These are phyloP conservation scores for Tetrax tetrax DNA, from an alignment of 2,113 vertebrate species.

Conservation along the genomic window DNA sequence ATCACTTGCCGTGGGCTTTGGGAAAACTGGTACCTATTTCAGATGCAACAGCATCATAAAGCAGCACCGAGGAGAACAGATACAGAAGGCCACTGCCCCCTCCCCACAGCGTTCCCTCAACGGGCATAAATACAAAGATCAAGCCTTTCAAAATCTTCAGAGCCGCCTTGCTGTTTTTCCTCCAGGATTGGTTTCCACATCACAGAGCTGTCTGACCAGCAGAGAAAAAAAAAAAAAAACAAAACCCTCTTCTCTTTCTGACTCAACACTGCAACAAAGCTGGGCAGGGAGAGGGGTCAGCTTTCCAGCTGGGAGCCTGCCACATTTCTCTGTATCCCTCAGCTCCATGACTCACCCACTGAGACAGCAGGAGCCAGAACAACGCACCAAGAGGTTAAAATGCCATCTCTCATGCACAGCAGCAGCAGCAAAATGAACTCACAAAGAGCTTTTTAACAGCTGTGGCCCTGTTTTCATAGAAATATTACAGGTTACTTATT, in stretches of 20 bases:
- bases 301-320: not conserved
- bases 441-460: not conserved
- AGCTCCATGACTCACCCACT: not conserved
- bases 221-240: not conserved
- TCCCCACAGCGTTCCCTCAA: not conserved
- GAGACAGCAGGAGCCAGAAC: not conserved
- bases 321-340: not conserved
- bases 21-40: not conserved
- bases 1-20: not conserved
- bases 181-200: not conserved
- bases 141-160: not conserved
- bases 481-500: not conserved
- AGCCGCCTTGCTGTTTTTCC: not conserved
- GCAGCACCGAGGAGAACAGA: not conserved
- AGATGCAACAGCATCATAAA: not conserved
- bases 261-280: not conserved
- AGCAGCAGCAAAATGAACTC: constrained; percentile 16
- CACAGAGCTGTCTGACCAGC: not conserved
- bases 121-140: not conserved
- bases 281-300: not conserved
- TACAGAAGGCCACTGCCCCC: not conserved
- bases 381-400: not conserved
- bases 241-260: not conserved
- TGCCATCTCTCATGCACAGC: not conserved
- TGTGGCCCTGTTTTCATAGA: not conserved